These are phyloP conservation scores for Dysmachus trigonus DNA, from an alignment of 2,888 invertebrate genomes.

Conservation along the genomic window DNA sequence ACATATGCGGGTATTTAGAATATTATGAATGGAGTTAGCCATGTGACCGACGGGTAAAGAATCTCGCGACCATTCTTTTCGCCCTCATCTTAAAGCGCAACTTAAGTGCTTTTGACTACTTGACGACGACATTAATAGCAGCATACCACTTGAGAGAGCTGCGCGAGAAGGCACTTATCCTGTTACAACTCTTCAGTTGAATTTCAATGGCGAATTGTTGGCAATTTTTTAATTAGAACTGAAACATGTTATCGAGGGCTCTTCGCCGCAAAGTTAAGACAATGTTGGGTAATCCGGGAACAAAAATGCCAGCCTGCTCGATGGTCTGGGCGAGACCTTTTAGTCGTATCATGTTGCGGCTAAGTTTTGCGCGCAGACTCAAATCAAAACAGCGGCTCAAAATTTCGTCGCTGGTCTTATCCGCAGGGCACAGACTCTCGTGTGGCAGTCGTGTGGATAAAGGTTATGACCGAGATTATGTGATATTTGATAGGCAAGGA, in stretches of 20 bases:
- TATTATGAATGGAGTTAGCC: conserved; percentile 10
- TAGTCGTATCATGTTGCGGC: neutral
- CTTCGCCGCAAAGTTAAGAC: neutral
- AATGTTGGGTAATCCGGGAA: neutral
- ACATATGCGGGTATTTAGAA: conserved; percentile 7
- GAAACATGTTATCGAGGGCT: conserved; percentile 29
- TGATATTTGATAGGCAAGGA: neutral
- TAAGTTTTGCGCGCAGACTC: neutral
- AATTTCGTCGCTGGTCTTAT: neutral
- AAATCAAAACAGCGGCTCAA: neutral
- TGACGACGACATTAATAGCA: conserved; percentile 32
- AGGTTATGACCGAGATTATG: neutral
- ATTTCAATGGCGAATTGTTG: conserved; percentile 17
- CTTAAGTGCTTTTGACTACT: conserved; percentile 38
- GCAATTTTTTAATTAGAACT: conserved; percentile 34
- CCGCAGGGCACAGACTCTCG: conserved; percentile 1
- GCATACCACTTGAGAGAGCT: conserved; percentile 23
- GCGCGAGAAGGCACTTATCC: conserved; percentile 15
- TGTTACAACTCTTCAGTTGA: conserved; percentile 31
- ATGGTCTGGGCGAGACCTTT: neutral
- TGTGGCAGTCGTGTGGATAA: conserved; percentile 35
- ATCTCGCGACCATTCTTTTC: conserved; percentile 1
- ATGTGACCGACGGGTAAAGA: neutral
- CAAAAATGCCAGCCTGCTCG: neutral
- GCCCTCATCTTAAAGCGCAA: conserved; percentile 36